Base-by-base conservation (phyloP, 2,797 vertebrate genomes). In the Zenarchopterus dispar region DNA sequence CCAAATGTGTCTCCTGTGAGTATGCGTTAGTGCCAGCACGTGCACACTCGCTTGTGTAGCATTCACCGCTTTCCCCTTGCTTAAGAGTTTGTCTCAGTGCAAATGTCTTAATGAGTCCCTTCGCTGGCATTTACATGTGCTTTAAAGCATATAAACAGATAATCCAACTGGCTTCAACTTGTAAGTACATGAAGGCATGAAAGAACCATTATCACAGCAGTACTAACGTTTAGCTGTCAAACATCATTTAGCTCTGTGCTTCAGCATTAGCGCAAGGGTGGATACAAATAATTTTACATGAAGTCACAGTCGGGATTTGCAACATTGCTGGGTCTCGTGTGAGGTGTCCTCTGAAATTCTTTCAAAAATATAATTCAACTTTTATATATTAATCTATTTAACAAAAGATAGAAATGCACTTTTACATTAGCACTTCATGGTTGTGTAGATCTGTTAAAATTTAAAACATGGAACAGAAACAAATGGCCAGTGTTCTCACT, bases 31-130 rank as follows among this genome's bases (percentile, higher is more conserved):
- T 64, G 45, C 0, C 0, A 7, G 19, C 4, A 1, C 21, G 43
- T 5, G 2, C 31, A 46, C 51, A 62, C 47, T 72, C 68, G 79
- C 73, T 78, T 68, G 63, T 74, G 66, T 75, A 82, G 75, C 67
- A 78, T 79, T 81, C 75, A 72, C 78, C 7, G 26, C 26, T 28
- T 28, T 28, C 26, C 26, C 26, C 26, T 71, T 58, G 67, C 11
- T 21, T 73, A 68, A 39, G 81, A 78, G 85, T 66, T 73, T 77
- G 50, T 18, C 51, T 66, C 78, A 66, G 67, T 78, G 49, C 54
- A 66, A 51, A 66, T 61, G 63, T 76, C 73, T 84, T 82, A 87
- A 88, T 89, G 82, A 84, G 78, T 89, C 78, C 80, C 81, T 85
- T 89, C 76, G 80, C 70, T 50, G 67, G 71, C 75, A 75, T 76